Base-by-base conservation (phyloP, 2,797 vertebrate genomes). In the Lates japonicus region DNA sequence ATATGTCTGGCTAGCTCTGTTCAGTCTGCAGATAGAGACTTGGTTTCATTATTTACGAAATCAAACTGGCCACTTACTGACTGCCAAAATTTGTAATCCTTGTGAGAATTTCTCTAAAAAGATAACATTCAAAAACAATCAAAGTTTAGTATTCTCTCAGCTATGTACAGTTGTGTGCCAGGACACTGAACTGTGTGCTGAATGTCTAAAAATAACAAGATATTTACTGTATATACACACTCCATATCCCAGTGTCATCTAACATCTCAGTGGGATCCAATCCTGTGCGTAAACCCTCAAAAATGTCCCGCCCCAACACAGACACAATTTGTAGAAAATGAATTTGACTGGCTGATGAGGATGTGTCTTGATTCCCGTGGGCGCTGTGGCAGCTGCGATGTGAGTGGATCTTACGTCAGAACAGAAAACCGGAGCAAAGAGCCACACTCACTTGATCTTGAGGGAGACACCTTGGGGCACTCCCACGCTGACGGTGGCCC, bases 1-100 rank as follows among this genome's bases (percentile, higher is more conserved):
- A 93, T 99, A 99, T 0, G 98, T 99, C 96, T 99, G 98, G 87
- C 98, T 99, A 85, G 98, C 98, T 90, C 98, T 93, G 92, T 99
- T 99, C 69, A 99, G 92, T 90, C 98, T 99, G 91, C 33, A 83
- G 84, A 54, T 48, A 70, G 48, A 76, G 55, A 87, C 37, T 17
- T 35, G 19, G 14, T 39, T 58, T 81, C 42, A 81, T 80, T 73
- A 78, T 72, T 85, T 60, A 29, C 25, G 25, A 54, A 51, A 49
- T 62, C 11, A 39, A 4, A 46, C 16, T 10, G 19, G 29, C 22
- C 1, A 35, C 37, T 55, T 17, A 54, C 37, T 48, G 42, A 25
- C 39, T 75, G 72, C 42, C 62, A 1, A 82, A 76, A 60, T n/a
- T 20, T 46, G 33, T 69, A 3, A 63, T 66, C 17, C 60, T 42